Evolutionary conservation across 2,888 invertebrate genomes (phyloP).

Genomic region (Brachynemurus nebulosus): DNA sequence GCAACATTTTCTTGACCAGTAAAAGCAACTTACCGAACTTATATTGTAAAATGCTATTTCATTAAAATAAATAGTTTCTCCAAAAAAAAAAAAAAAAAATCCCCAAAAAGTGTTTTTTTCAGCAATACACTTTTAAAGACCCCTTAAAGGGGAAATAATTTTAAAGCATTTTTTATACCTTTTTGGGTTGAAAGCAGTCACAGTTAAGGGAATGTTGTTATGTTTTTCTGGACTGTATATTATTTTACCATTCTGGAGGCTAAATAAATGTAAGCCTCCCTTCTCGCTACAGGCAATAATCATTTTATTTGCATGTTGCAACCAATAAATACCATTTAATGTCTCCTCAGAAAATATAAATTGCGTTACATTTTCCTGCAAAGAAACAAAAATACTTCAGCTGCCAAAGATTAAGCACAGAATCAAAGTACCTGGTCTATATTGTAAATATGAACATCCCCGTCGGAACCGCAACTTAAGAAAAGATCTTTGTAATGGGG

Average conservation of each 20-base stretch:
- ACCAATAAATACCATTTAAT: conserved; percentile 23
- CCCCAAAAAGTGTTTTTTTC: not conserved
- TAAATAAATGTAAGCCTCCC: conserved; percentile 26
- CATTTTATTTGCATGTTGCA: conserved; percentile 27
- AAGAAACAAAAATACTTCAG: conserved; percentile 6
- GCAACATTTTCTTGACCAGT: too few species aligned
- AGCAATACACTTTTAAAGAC: too few species aligned
- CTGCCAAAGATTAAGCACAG: not conserved
- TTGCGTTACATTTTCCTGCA: conserved; percentile 28
- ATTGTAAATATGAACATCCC: conserved; percentile 29
- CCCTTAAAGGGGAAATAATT: too few species aligned
- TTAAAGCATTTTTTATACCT: conserved; percentile 17
- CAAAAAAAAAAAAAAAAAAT: conserved; percentile 6
- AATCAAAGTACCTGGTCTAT: conserved; percentile 25
- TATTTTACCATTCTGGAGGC: conserved; percentile 24
- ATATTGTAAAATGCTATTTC: too few species aligned
- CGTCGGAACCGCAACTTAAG: conserved; percentile 28
- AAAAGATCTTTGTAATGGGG: conserved; percentile 29
- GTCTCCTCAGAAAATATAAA: conserved; percentile 26
- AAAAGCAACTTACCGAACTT: too few species aligned
- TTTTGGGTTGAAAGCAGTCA: conserved; percentile 20
- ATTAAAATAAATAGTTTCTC: too few species aligned
- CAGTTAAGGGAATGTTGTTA: conserved; percentile 14
- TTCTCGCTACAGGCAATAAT: conserved; percentile 27
- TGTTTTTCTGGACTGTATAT: conserved; percentile 19